A percentile compares a stretch with the other conserved stretches of the same genome.
Evolutionary conservation across 2,797 vertebrate genomes (phyloP).

Genomic region (Pyrrhura leucotis): DNA sequence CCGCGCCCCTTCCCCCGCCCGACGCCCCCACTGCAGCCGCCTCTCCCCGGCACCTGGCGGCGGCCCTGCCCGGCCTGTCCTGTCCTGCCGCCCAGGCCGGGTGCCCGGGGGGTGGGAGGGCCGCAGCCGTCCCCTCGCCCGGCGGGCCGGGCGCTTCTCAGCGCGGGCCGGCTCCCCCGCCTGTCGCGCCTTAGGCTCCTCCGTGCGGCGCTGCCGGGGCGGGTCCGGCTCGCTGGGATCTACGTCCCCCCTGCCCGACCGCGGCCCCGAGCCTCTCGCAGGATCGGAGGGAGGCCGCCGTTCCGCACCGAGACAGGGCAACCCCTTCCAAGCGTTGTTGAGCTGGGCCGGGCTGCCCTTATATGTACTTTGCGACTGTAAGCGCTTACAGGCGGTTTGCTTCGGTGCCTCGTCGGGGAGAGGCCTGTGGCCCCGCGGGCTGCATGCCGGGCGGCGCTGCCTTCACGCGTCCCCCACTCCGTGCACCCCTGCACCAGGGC

Average conservation of each 20-base stretch:
- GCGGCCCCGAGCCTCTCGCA: neutral
- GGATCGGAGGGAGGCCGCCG: neutral
- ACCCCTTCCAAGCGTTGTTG: neutral
- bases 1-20: neutral
- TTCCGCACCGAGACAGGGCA: neutral
- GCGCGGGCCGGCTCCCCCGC: neutral
- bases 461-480: fast-evolving
- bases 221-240: neutral
- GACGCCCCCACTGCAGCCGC: neutral
- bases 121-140: neutral
- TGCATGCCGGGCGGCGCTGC: neutral
- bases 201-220: conserved; percentile 27
- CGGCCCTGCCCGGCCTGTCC: neutral
- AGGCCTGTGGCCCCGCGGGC: neutral
- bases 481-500: neutral
- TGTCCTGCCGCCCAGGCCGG: neutral
- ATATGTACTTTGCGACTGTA: neutral
- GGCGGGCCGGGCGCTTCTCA: neutral
- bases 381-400: neutral
- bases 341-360: neutral
- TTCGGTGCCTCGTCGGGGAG: neutral
- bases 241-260: neutral
- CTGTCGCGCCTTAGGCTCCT: neutral
- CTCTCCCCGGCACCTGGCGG: neutral
- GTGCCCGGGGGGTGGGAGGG: neutral